A percentile compares a stretch with the other conserved stretches of the same genome.
Evolutionary conservation across 2,888 invertebrate species (phyloP).

Genomic region (Metellina segmentata): DNA sequence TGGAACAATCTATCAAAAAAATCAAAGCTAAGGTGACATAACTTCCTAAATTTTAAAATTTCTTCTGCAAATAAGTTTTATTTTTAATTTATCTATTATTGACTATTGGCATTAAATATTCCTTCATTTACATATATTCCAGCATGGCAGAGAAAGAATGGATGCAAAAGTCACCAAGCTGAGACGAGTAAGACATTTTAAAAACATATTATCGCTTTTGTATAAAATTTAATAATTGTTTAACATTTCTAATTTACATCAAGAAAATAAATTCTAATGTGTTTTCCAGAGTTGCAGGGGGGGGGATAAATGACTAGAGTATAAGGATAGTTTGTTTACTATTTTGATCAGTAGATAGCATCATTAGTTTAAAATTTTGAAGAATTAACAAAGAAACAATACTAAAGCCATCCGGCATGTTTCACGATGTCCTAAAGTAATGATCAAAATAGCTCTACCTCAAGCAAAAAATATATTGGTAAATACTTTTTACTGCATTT

Average conservation of each 20-base stretch:
- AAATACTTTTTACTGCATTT: too few species aligned
- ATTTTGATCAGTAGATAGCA: too few species aligned
- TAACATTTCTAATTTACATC: not conserved
- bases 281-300: too few species aligned
- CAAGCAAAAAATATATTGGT: too few species aligned
- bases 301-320: too few species aligned
- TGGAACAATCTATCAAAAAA: conserved; percentile 22
- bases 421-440: too few species aligned
- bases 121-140: not conserved
- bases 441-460: too few species aligned
- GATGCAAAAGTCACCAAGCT: conserved; percentile 60
- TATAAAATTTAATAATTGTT: not conserved
- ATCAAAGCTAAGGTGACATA: conserved; percentile 49
- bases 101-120: not conserved
- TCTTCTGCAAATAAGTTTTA: not conserved
- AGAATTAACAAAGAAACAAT: too few species aligned
- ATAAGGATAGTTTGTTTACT: too few species aligned
- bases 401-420: too few species aligned
- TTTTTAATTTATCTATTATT: not conserved
- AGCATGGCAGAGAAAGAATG: conserved; percentile 66
- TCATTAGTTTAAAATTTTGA: too few species aligned
- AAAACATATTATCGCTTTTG: not conserved
- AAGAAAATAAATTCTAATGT: too few species aligned
- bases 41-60: not conserved
- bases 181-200: conserved; percentile 55